phyloP scores from a whole-genome alignment of 2,797 vertebrate genomes.

The Urophycis tenuis region DNA sequence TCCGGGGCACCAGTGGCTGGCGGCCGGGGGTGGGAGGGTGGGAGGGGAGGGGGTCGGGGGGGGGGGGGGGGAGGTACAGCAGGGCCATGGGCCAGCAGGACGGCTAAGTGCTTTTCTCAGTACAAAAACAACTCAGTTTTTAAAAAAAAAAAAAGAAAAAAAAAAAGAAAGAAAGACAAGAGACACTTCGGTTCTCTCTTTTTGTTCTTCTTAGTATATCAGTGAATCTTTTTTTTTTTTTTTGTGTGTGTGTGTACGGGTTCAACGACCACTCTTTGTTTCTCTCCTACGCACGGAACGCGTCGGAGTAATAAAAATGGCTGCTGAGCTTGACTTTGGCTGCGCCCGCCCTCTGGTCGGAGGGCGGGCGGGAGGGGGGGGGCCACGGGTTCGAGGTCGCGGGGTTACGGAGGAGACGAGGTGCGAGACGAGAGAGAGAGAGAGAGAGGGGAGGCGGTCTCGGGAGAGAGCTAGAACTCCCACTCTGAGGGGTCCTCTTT shows the following conservation, averaged over 20 bases:
- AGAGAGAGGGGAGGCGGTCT: slow-evolving; percentile 68
- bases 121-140: slow-evolving; percentile 72
- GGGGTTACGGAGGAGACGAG: slow-evolving; percentile 72
- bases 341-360: slow-evolving; percentile 65
- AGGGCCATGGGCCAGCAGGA: slow-evolving; percentile 92
- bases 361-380: slow-evolving; percentile 73
- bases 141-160: slow-evolving; percentile 38
- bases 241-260: slow-evolving; percentile 62
- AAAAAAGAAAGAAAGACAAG: slow-evolving; percentile 48
- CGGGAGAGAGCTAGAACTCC: slow-evolving; percentile 67
- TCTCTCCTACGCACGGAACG: slow-evolving; percentile 63
- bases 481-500: slow-evolving; percentile 85
- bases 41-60: slow-evolving; percentile 38
- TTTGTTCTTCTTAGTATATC: slow-evolving; percentile 67
- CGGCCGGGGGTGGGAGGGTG: slow-evolving; percentile 79
- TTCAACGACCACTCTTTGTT: slow-evolving; percentile 73
- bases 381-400: slow-evolving; percentile 81
- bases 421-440: slow-evolving; percentile 62
- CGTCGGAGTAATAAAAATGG: slow-evolving; percentile 70
- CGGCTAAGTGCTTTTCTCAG: slow-evolving; percentile 88
- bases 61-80: slow-evolving; percentile 66
- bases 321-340: slow-evolving; percentile 77
- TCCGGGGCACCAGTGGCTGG: slow-evolving; percentile 80
- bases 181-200: slow-evolving; percentile 66
- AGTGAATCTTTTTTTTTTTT: slow-evolving; percentile 70